A percentile compares a stretch with the other conserved stretches of the same genome.
phyloP scores from a whole-genome alignment of 2,113 vertebrate species.

The Eulacestoma nigropectus region DNA sequence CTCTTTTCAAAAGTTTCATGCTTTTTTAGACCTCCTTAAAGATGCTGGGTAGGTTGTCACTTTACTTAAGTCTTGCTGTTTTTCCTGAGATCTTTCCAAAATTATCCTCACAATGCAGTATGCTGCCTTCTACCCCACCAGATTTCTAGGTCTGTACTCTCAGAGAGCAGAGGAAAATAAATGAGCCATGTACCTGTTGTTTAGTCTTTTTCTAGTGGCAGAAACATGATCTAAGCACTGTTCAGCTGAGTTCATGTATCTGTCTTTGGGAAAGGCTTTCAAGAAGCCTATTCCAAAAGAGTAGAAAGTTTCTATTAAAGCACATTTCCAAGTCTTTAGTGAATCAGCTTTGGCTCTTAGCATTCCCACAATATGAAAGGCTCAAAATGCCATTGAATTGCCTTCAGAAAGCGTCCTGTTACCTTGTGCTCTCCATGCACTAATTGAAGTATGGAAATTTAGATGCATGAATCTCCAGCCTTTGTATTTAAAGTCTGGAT shows the following conservation, averaged over 20 bases:
- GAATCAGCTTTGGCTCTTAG: background rate
- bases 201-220: background rate
- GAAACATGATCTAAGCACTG: background rate
- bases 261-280: background rate
- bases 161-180: background rate
- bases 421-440: background rate
- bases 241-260: background rate
- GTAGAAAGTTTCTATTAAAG: background rate
- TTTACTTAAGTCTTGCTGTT: background rate
- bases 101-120: background rate
- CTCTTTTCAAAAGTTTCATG: slow-evolving; percentile 93
- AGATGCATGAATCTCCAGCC: background rate
- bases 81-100: background rate
- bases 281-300: background rate
- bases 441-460: background rate
- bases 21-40: slow-evolving; percentile 93
- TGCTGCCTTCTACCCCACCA: background rate
- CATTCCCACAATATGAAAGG: background rate
- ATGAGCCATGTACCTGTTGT: background rate
- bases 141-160: background rate
- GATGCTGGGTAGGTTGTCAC: slow-evolving; percentile 85
- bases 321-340: background rate
- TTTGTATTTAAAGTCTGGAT: background rate
- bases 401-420: background rate
- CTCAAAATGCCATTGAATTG: background rate